Evolutionary conservation across 2,113 vertebrate genomes (phyloP), one percentile per base, ranked within the genome.

Genomic region (Bucco capensis): DNA sequence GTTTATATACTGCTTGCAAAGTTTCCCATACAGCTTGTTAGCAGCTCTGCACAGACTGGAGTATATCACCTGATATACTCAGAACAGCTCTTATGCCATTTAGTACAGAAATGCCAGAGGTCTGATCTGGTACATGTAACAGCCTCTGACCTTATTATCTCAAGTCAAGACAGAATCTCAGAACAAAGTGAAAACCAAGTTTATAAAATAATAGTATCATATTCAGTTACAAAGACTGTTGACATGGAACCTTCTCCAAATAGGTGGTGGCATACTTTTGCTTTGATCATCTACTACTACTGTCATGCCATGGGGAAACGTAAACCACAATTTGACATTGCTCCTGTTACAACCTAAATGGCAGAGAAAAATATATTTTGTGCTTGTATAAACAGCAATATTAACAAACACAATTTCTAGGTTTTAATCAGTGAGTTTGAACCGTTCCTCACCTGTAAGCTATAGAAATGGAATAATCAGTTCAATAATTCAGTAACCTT

Each of bases 21-120:
- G 42, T 40, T 74, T 38, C 66, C 84, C 84, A 25, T n/a, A 1
- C 2, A 84, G 54, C 35, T 58, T 2, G 3, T 13, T 8, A 51
- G 35, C 6, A 4, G 40, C 66, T 87, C 64, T 51, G 51, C 42
- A 50, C 1, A 21, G 33, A 40, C 17, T 44, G 37, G 16, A 53
- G 54, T 7, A 40, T 0, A 1, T 72, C n/a, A 35, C 53, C 50
- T 3, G 0, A 46, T 19, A 72, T 7, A 28, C 40, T 49, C 61
- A 53, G 53, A 87, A 51, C 57, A 65, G 37, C 38, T 76, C 74
- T 46, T 11, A 33, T 19, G 49, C 66, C 46, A 23, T 31, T 60
- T 25, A 53, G 40, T 42, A 44, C 40, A 84, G 57, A 86, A 74
- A 81, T 19, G 27, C 53, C 70, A 75, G 28, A 30, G 28, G 33